Evolutionary conservation across 23 tunicate species (phyloP).

Genomic region (Diplosoma virens): DNA sequence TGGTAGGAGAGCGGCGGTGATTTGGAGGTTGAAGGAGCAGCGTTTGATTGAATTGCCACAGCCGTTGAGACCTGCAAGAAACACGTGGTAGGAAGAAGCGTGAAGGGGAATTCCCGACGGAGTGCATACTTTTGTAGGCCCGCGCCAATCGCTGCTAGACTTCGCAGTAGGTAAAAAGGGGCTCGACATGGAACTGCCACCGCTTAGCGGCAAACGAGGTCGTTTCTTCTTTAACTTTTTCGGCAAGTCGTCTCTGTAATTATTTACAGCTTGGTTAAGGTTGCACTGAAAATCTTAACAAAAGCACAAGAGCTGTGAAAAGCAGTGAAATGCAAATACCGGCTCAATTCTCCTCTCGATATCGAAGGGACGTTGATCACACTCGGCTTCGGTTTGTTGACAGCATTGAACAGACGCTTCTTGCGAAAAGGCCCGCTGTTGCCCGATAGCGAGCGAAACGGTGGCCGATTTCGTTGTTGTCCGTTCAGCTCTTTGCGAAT

Average conservation of each 20-base stretch:
- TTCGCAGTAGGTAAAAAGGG: neutral
- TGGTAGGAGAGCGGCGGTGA: conserved; percentile 46
- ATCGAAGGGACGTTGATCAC: conserved; percentile 20
- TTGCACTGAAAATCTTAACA: neutral
- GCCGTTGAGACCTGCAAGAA: too few species aligned
- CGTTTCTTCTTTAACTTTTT: conserved; percentile 49
- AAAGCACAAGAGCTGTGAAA: neutral
- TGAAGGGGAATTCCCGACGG: too few species aligned
- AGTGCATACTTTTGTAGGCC: too few species aligned
- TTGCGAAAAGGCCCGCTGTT: conserved; percentile 2
- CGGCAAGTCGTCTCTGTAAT: conserved; percentile 11
- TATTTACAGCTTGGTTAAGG: too few species aligned
- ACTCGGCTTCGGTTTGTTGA: neutral
- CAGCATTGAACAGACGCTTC: conserved; percentile 22
- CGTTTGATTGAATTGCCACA: too few species aligned
- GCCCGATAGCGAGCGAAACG: neutral
- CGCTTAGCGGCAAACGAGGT: conserved; percentile 1
- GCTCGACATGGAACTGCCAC: neutral
- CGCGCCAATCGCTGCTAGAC: neutral
- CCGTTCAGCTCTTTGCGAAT: conserved; percentile 46
- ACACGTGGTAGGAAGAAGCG: too few species aligned
- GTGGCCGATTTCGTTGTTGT: conserved; percentile 32
- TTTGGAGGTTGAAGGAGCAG: neutral
- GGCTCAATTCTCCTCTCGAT: conserved; percentile 50
- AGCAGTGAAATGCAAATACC: neutral